phyloP scores from a whole-genome alignment of 2,113 vertebrate genomes.

The Condylura cristata region DNA sequence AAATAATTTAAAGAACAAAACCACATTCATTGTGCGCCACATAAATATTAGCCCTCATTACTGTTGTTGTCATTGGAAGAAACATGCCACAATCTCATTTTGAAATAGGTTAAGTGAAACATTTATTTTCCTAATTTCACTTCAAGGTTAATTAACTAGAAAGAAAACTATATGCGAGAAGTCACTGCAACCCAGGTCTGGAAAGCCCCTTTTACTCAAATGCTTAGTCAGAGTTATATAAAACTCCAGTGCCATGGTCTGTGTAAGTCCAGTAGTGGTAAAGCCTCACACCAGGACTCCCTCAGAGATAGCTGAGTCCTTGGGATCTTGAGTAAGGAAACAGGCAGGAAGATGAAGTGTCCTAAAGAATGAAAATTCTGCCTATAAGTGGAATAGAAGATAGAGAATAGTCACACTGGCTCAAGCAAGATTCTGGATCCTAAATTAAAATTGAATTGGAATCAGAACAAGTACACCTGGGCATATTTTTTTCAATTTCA shows the following conservation, averaged over 20 bases:
- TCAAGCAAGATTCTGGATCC: neutral
- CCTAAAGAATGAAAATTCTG: neutral
- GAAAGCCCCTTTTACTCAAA: neutral
- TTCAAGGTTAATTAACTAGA: neutral
- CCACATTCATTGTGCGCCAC: neutral
- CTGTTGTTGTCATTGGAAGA: neutral
- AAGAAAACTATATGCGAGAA: neutral
- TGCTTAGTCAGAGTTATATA: neutral
- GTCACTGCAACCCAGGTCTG: neutral
- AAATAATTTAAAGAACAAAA: conserved; percentile 11
- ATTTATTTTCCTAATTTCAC: neutral
- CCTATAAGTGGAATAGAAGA: neutral
- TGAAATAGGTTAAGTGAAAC: neutral
- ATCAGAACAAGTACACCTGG: neutral
- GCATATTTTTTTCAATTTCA: neutral
- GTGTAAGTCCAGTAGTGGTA: neutral
- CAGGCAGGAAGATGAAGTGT: neutral
- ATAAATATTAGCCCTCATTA: neutral
- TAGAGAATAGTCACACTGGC: neutral
- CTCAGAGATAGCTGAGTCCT: neutral
- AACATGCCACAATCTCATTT: neutral
- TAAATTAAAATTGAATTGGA: neutral
- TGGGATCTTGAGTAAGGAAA: neutral
- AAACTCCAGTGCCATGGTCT: neutral
- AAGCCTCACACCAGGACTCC: neutral